Percentiles rank a stretch among this genome's conserved stretches.
Evolutionary conservation across 1,140 invertebrate genomes (phyloP).

Genomic region (Pseudomyrmex pallidus): DNA sequence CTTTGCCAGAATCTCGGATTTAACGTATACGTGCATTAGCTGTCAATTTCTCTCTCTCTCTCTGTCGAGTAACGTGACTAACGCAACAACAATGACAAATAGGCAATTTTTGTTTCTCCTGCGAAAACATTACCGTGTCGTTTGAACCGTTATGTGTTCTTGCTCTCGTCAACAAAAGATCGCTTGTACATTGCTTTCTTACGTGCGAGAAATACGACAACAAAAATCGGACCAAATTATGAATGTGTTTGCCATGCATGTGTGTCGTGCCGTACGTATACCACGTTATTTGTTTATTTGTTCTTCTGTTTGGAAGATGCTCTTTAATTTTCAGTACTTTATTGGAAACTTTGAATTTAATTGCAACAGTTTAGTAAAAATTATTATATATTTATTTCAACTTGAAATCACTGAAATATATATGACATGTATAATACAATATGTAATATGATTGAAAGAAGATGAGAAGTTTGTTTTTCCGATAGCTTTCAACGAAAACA

Average conservation of each 20-base stretch:
- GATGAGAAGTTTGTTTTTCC: not conserved
- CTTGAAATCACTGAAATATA: too few relatives aligned
- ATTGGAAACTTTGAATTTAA: slow-evolving; percentile 4
- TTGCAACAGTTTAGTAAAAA: not conserved
- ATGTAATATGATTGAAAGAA: not conserved
- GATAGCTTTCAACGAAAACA: not conserved
- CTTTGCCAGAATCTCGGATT: too few relatives aligned
- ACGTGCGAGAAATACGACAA: not conserved
- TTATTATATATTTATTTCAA: not conserved
- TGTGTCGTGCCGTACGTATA: not conserved
- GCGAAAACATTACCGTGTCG: slow-evolving; percentile 38
- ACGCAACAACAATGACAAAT: slow-evolving; percentile 48
- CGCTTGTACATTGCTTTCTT: slow-evolving; percentile 15
- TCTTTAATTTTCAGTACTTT: not conserved
- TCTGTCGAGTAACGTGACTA: slow-evolving; percentile 41
- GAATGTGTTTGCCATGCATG: slow-evolving; percentile 25
- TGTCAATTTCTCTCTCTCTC: not conserved
- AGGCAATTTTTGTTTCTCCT: slow-evolving; percentile 7
- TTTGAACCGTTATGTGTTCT: slow-evolving; percentile 25
- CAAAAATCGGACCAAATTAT: not conserved
- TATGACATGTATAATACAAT: not conserved
- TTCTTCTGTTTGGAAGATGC: not conserved
- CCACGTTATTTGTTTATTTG: not conserved
- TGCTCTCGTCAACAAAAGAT: not conserved
- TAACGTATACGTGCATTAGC: not conserved